Base-by-base conservation (phyloP, 2,888 invertebrate genomes). In the Microplitis manilae region DNA sequence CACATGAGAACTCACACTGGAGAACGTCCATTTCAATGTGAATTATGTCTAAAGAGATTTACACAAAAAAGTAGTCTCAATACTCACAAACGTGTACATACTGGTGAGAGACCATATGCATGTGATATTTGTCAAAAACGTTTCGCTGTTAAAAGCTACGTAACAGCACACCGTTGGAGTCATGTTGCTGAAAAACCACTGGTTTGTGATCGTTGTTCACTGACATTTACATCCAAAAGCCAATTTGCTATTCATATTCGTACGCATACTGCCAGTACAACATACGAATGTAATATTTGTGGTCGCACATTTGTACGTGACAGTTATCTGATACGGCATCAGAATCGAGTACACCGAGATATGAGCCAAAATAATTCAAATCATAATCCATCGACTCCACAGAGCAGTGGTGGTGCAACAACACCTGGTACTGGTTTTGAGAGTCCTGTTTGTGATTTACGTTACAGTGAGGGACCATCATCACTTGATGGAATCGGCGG, bases 1-100 rank as follows among this genome's bases (percentile, higher is more conserved):
- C 95, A 95, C 88, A 94, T 95, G 94, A 92, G 95, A 88, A 94
- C 95, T 79, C 95, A 95, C 91, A 95, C 95, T 17, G 95, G 94
- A 77, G 95, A 95, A 88, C 91, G 93, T 69, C 95, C 95, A 1
- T 95, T 94, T 89, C 93, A 94, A 88, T 95, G 95, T 89, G 94
- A 94, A 85, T 90, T 94, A 76, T 95, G 95, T 88, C 92, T 94
- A 86, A 95, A 95, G 89, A 92, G 94, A 79, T 95, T 95, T 90
- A 95, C 95, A 84, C 95, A 95, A 91, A 95, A 95, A 90, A 95
- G 95, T 84, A 95, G 95, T 85, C 92, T 95, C 85, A 95, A 95
- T 90, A 95, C 95, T 86, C 95, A 95, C 91, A 95, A 94, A 91
- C 91, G 95, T 88, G 94, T 94, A 85, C 95, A 95, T 91, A 94